These are phyloP conservation scores for Noctuana brunneofusca DNA, from an alignment of 2,888 invertebrate genomes.

Conservation along the genomic window DNA sequence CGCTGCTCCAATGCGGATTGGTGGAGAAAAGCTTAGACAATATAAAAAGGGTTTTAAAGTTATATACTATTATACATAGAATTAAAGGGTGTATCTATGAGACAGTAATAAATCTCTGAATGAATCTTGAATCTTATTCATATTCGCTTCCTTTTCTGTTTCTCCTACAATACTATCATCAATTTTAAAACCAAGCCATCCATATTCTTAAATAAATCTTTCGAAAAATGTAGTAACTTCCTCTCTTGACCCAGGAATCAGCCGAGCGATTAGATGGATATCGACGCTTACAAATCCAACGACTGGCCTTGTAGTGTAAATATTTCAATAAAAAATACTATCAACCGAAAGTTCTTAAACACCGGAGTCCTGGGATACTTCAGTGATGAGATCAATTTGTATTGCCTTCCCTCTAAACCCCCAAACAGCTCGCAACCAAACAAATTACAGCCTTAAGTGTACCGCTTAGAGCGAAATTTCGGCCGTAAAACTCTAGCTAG, in stretches of 20 bases:
- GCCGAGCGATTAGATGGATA: constrained; percentile 18
- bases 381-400: constrained; percentile 65
- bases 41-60: no score
- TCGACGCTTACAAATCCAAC: constrained; percentile 13
- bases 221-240: constrained; percentile 11
- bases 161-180: constrained; percentile 18
- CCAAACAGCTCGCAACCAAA: constrained; percentile 42
- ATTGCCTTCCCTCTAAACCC: constrained; percentile 58
- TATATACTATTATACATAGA: no score
- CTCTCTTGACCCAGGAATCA: constrained; percentile 7
- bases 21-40: no score
- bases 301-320: constrained; percentile 48
- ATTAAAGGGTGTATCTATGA: no score
- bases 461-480: constrained; percentile 54
- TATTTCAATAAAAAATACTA: constrained; percentile 61
- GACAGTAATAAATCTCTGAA: no score
- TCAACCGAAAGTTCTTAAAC: constrained; percentile 47
- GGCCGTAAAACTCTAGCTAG: constrained; percentile 45
- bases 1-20: not conserved
- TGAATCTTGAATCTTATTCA: constrained; percentile 10
- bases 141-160: constrained; percentile 3
- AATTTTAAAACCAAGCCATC: constrained; percentile 16
- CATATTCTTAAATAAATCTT: constrained; percentile 19
- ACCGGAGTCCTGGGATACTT: constrained; percentile 43
- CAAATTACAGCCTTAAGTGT: constrained; percentile 57